These are phyloP conservation scores for Augochlorella aurata DNA, from an alignment of 2,888 invertebrate species.

Conservation along the genomic window DNA sequence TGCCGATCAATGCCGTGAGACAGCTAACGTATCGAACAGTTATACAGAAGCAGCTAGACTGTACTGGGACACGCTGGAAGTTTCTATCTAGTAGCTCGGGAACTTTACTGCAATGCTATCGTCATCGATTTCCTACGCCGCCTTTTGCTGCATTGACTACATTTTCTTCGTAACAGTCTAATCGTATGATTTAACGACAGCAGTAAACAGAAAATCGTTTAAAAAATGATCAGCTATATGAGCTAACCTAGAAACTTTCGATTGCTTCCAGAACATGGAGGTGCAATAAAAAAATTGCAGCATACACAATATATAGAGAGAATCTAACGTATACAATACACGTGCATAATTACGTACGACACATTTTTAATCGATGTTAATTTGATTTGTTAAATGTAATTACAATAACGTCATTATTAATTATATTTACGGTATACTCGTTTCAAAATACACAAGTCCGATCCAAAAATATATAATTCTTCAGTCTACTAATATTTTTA, in stretches of 20 bases:
- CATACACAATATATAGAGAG: background rate
- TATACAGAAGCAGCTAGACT: background rate
- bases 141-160: constrained; percentile 35
- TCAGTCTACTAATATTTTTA: too few species aligned
- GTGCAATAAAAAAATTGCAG: background rate
- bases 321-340: background rate
- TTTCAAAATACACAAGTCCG: background rate
- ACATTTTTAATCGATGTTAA: too few species aligned
- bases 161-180: background rate
- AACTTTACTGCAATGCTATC: constrained; percentile 42
- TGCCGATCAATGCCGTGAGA: background rate
- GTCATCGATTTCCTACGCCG: constrained; percentile 42
- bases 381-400: background rate
- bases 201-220: background rate
- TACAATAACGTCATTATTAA: background rate
- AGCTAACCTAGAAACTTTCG: background rate
- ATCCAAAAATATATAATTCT: background rate
- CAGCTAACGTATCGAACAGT: constrained; percentile 29
- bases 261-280: background rate
- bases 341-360: too few species aligned
- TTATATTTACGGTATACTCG: background rate
- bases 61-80: constrained; percentile 21
- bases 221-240: background rate
- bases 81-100: constrained; percentile 24
- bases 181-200: background rate